Evolutionary conservation across 2,797 vertebrate species (phyloP).

Genomic region (Spinibarbus caldwelli): DNA sequence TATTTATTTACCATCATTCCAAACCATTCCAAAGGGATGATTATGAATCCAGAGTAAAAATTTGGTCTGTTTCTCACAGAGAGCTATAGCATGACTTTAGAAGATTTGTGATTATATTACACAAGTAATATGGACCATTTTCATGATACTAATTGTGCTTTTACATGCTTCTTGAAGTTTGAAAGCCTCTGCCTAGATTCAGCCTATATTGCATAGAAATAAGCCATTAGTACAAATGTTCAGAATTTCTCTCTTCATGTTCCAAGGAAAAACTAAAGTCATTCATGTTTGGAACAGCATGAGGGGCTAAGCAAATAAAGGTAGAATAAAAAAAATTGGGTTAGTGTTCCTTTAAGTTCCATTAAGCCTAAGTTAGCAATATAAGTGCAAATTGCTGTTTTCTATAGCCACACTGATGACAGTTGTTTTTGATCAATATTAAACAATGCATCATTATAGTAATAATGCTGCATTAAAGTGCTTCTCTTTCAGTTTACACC

Average conservation of each 20-base stretch:
- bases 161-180: background rate
- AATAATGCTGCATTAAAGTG: background rate
- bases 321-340: no score
- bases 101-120: background rate
- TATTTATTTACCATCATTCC: background rate
- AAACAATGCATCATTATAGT: background rate
- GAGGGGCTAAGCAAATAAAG: background rate
- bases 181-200: background rate
- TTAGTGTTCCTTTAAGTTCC: background rate
- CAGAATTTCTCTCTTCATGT: background rate
- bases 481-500: constrained; percentile 32
- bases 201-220: background rate
- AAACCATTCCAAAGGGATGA: background rate
- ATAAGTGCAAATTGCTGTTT: background rate
- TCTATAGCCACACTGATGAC: background rate
- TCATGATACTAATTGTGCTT: background rate
- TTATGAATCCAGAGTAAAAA: background rate
- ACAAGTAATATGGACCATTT: background rate
- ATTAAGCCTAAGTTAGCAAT: constrained; percentile 1
- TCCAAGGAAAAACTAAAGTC: background rate
- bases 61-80: background rate
- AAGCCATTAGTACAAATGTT: background rate
- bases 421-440: constrained; percentile 4
- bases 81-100: background rate
- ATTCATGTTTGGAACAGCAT: background rate